phyloP scores from a whole-genome alignment of 2,888 invertebrate species.

The Parnassius orleans region DNA sequence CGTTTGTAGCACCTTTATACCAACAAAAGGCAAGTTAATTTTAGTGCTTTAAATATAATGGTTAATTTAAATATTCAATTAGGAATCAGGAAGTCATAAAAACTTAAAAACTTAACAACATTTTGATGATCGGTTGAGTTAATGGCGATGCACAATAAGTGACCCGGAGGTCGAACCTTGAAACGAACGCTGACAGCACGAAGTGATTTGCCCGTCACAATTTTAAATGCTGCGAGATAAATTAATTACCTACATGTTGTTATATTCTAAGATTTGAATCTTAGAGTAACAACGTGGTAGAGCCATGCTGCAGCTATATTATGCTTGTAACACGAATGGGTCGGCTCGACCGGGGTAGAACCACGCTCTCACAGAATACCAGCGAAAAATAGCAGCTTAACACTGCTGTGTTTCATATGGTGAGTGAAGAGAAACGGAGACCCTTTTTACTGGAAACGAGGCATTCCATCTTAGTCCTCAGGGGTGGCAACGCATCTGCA shows the following conservation, averaged over 20 bases:
- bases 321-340: no score
- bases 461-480: no score
- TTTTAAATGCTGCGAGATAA: background rate
- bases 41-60: constrained; percentile 5
- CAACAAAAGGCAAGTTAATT: constrained; percentile 13
- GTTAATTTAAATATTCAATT: constrained; percentile 16
- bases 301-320: no score
- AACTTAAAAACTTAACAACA: background rate
- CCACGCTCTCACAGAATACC: no score
- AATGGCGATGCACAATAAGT: constrained; percentile 4
- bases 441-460: no score
- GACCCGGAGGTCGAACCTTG: constrained; percentile 16
- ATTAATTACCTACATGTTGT: background rate
- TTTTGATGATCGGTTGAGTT: background rate
- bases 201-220: constrained; percentile 3
- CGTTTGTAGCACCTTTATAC: constrained; percentile 1
- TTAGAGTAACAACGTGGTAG: no score
- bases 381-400: no score
- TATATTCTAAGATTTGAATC: no score
- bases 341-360: no score
- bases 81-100: constrained; percentile 15
- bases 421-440: no score
- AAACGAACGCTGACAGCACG: constrained; percentile 10
- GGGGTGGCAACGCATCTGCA: no score
- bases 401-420: no score